Conservation (phyloP, 1,140 invertebrate species). For the Aricia agestis region DNA sequence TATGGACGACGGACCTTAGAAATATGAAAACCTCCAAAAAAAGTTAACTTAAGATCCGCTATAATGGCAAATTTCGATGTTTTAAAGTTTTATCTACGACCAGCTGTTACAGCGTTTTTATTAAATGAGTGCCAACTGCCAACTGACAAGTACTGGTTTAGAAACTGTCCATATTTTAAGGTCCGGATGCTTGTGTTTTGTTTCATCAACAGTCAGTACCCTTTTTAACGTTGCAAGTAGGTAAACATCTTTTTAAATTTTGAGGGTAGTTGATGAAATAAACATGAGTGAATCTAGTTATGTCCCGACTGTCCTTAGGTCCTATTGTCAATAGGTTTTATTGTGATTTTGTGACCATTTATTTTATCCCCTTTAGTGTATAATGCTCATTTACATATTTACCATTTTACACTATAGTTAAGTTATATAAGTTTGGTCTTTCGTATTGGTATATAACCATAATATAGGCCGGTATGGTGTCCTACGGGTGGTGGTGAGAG, state of each 20-base stretch:
- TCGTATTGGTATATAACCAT: constrained; percentile 48
- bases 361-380: constrained; percentile 64
- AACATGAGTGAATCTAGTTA: not conserved
- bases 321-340: constrained; percentile 19
- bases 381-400: constrained; percentile 73
- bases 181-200: not conserved
- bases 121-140: not conserved
- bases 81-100: constrained; percentile 16
- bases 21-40: constrained; percentile 27
- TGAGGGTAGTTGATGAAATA: not conserved
- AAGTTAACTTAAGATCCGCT: no score
- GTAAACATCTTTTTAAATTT: not conserved
- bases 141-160: not conserved
- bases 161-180: not conserved
- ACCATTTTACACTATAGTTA: constrained; percentile 66
- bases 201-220: not conserved
- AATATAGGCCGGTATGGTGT: constrained; percentile 53
- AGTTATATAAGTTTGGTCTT: constrained; percentile 60
- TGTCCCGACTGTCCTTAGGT: not conserved
- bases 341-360: constrained; percentile 51
- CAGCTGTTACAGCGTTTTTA: not conserved
- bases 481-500: constrained; percentile 26
- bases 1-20: constrained; percentile 48
- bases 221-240: not conserved
- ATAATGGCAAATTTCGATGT: no score